Base-by-base conservation (phyloP, 2,113 vertebrate genomes). In the Cebus imitator region DNA sequence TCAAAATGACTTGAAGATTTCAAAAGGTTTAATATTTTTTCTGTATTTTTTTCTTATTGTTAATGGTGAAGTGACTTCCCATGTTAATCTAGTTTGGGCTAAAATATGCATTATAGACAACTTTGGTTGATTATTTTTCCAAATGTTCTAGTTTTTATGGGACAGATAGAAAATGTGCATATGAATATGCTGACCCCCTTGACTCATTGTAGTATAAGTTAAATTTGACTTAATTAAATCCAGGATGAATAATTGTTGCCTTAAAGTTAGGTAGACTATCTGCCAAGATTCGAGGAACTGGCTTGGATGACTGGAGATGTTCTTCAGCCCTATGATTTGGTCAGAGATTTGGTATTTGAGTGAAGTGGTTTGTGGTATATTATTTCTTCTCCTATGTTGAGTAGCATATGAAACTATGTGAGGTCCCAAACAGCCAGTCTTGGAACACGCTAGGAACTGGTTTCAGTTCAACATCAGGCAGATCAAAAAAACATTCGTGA, bases 61-160 rank as follows among this genome's bases (percentile, higher is more conserved):
- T 40, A 27, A 16, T 79, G 23, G 23, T 76, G 25, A 50, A 95
- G 85, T 97, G 90, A 70, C 0, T 14, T 96, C 80, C 93, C 72
- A 66, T 98, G 91, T 98, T 97, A 97, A 90, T 80, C 91, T 98
- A 96, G 93, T 97, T 98, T 98, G 97, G 95, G 92, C 97, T 96
- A 97, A 96, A 95, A 92, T 96, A 30, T 97, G 92, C 87, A 82
- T 97, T 97, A 97, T 95, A 97, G 97, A 92, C 95, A 94, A 95
- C 95, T 97, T 97, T 96, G 95, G 90, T 97, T 97, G 95, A 98
- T 98, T 97, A 96, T 98, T 98, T 80, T 98, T 93, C 90, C 95
- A 43, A 40, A 40, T 83, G 81, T 50, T 92, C 17, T 84, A 30
- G 94, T 97, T 97, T 97, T 90, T 97, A 83, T 97, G 97, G 97